phyloP scores from a whole-genome alignment of 2,113 vertebrate species.

The Psittacula cyanocephala region DNA sequence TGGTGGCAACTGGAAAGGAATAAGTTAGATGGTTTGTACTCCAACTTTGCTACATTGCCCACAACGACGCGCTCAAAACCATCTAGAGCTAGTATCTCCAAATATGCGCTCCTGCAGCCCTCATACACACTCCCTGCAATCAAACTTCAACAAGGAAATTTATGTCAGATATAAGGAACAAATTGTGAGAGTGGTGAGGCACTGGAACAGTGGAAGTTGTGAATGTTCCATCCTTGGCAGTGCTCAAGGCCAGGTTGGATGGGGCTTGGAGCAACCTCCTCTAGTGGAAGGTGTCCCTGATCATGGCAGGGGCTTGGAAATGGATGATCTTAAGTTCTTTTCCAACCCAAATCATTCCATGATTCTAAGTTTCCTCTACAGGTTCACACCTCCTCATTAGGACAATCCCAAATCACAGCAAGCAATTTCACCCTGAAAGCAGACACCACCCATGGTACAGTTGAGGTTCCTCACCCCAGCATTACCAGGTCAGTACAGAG shows the following conservation, averaged over 20 bases:
- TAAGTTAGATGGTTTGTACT: not conserved
- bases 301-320: not conserved
- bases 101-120: not conserved
- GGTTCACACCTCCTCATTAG: not conserved
- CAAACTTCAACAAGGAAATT: not conserved
- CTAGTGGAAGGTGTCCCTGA: not conserved
- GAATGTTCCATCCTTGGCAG: not conserved
- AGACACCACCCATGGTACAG: too few species aligned
- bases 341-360: not conserved
- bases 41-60: fast-evolving
- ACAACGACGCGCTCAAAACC: not conserved
- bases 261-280: not conserved
- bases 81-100: not conserved
- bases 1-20: not conserved
- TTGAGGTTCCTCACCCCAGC: not conserved
- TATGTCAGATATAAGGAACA: not conserved
- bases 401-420: not conserved
- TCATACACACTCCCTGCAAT: not conserved
- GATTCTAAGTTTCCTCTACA: not conserved
- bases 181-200: not conserved
- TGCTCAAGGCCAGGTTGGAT: not conserved
- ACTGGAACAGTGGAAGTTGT: not conserved
- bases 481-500: too few species aligned
- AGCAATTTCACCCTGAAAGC: not conserved
- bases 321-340: not conserved